A percentile compares a stretch with the other conserved stretches of the same genome.
Conservation (phyloP, 2,797 vertebrate species). For the Somateria mollissima region DNA sequence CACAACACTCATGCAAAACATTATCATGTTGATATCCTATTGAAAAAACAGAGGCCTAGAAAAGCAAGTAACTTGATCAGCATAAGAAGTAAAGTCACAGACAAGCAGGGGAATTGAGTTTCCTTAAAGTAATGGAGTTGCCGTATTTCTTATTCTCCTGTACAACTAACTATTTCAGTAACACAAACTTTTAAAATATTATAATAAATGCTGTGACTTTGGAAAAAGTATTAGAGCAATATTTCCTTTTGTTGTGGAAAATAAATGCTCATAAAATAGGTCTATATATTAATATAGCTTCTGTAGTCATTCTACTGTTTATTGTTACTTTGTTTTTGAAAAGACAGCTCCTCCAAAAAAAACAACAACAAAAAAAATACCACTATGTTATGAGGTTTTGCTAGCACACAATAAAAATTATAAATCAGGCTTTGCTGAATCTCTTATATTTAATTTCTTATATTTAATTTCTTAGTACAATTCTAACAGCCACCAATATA, state of each 20-base stretch:
- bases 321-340: not conserved
- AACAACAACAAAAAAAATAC: no score
- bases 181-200: not conserved
- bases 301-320: not conserved
- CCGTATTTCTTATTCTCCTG: not conserved
- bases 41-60: not conserved
- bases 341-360: not conserved
- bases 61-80: not conserved
- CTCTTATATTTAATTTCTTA: not conserved
- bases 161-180: not conserved
- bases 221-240: not conserved
- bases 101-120: not conserved
- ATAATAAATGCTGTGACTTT: not conserved
- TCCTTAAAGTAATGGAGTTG: not conserved
- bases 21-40: not conserved
- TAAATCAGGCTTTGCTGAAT: not conserved
- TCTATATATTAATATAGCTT: not conserved
- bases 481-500: not conserved
- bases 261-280: not conserved
- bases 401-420: not conserved
- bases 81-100: not conserved
- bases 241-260: not conserved
- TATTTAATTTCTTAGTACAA: not conserved
- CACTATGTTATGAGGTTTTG: not conserved
- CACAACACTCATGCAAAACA: not conserved